Percentiles rank a stretch among this genome's conserved stretches.
These are phyloP conservation scores for Eupeodes latifasciatus DNA, from an alignment of 2,888 invertebrate species.

Conservation along the genomic window DNA sequence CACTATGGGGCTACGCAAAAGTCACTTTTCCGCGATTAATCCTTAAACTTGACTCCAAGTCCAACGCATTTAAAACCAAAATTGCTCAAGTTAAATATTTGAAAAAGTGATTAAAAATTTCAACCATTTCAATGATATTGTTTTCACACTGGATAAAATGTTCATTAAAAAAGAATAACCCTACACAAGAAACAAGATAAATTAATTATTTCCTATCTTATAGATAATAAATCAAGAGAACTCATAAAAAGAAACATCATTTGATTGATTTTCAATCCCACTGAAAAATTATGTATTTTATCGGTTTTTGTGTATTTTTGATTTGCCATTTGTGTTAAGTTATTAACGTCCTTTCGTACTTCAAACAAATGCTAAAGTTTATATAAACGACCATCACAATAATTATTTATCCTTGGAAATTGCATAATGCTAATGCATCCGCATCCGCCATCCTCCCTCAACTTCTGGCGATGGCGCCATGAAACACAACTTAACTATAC, in stretches of 20 bases:
- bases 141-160: too few relatives aligned
- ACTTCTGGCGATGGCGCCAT: slow-evolving; percentile 41
- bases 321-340: not conserved
- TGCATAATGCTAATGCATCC: slow-evolving; percentile 29
- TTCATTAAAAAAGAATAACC: too few relatives aligned
- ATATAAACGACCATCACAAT: slow-evolving; percentile 9
- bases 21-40: too few relatives aligned
- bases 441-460: slow-evolving; percentile 17
- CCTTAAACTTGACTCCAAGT: too few relatives aligned
- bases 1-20: too few relatives aligned
- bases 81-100: too few relatives aligned
- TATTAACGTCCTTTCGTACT: not conserved
- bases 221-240: not conserved
- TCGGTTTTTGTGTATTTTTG: not conserved
- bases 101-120: too few relatives aligned
- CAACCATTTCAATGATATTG: too few relatives aligned
- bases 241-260: not conserved
- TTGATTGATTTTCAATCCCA: not conserved
- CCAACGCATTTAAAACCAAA: too few relatives aligned
- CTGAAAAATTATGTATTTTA: not conserved
- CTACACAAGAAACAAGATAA: not conserved
- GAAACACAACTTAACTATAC: slow-evolving; percentile 12
- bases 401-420: slow-evolving; percentile 19
- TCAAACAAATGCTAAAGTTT: slow-evolving; percentile 3
- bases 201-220: not conserved